A percentile compares a stretch with the other conserved stretches of the same genome.
phyloP scores from a whole-genome alignment of 1,140 invertebrate genomes.

The Asobara japonica region DNA sequence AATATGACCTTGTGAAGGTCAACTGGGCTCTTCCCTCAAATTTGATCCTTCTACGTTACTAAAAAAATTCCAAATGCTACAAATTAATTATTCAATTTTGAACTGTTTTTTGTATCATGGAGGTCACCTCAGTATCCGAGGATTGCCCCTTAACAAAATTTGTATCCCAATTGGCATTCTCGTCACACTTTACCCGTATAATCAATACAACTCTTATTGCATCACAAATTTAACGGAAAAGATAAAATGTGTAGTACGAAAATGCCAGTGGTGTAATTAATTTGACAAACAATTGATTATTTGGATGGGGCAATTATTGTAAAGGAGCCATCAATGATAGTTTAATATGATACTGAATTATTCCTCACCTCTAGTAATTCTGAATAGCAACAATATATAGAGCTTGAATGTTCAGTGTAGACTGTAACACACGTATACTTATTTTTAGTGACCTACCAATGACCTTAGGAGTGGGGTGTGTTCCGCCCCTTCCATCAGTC shows the following conservation, averaged over 20 bases:
- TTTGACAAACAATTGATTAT: background rate
- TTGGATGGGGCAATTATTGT: background rate
- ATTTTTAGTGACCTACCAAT: constrained; percentile 44
- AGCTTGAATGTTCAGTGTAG: constrained; percentile 38
- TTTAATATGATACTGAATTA: background rate
- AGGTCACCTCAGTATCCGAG: constrained; percentile 36
- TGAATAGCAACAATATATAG: constrained; percentile 25
- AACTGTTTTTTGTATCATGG: constrained; percentile 5
- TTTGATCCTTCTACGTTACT: too few relatives aligned
- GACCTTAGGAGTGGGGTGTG: constrained; percentile 39
- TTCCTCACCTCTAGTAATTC: constrained; percentile 39
- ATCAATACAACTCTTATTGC: constrained; percentile 20
- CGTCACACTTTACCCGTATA: constrained; percentile 31
- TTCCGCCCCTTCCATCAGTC: background rate
- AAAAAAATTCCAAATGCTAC: background rate
- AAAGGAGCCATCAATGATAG: background rate
- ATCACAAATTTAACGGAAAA: background rate
- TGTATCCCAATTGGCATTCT: constrained; percentile 27
- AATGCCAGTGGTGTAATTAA: constrained; percentile 9
- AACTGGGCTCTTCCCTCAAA: background rate
- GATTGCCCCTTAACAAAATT: constrained; percentile 29
- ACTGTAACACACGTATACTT: too few relatives aligned
- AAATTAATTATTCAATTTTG: background rate
- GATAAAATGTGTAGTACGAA: background rate
- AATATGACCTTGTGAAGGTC: constrained; percentile 21